Conservation (phyloP, 2,113 vertebrate species). For the Ophthalmotilapia sp. region DNA sequence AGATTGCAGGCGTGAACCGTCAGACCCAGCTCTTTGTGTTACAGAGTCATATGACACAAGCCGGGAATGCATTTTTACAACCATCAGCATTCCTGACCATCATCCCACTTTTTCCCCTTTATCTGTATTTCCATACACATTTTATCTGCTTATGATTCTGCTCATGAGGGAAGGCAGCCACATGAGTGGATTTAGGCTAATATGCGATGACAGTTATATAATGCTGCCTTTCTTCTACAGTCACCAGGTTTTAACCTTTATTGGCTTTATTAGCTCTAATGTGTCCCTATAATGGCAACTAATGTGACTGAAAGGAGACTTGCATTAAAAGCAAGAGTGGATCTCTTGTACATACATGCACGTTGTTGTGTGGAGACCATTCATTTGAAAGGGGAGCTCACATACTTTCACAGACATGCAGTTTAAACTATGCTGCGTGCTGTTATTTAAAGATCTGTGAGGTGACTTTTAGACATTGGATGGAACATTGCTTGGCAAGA, state of each 20-base stretch:
- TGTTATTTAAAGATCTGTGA: background rate
- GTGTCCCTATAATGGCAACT: background rate
- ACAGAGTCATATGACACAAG: conserved; percentile 12
- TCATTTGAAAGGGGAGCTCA: background rate
- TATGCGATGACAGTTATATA: background rate
- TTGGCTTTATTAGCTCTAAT: background rate
- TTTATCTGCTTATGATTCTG: background rate
- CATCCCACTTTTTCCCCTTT: background rate
- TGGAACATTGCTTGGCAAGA: background rate
- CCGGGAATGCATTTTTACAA: background rate
- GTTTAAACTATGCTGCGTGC: background rate
- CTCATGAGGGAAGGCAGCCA: background rate
- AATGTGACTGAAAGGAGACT: background rate
- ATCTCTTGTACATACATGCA: background rate
- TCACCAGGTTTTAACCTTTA: background rate
- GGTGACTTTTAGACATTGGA: background rate
- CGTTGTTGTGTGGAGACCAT: background rate
- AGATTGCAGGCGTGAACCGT: background rate
- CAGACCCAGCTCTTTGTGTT: background rate
- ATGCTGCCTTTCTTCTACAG: background rate
- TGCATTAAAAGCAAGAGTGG: fast-evolving
- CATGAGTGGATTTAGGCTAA: conserved; percentile 41
- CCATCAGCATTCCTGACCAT: background rate
- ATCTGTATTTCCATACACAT: background rate
- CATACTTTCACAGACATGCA: background rate